These are phyloP conservation scores for Acestrorhynchus altus DNA, from an alignment of 2,797 vertebrate species.

Conservation along the genomic window DNA sequence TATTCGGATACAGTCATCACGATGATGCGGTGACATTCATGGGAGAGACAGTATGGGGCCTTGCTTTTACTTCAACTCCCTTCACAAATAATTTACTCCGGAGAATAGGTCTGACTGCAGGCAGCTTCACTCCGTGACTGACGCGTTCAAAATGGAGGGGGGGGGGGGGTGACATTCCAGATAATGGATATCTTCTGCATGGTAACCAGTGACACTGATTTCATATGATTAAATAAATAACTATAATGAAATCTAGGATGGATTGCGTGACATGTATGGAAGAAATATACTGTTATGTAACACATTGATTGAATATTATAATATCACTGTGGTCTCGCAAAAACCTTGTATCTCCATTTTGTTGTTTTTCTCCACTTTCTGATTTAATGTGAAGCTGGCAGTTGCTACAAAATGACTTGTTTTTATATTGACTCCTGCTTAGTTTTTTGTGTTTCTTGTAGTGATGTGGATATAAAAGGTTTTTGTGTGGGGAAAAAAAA, in stretches of 20 bases:
- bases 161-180: not conserved
- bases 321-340: too few relatives aligned
- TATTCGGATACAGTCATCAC: constrained; percentile 44
- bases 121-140: constrained; percentile 4
- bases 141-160: not conserved
- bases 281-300: not conserved
- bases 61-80: constrained; percentile 26
- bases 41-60: constrained; percentile 12
- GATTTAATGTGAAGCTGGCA: too few relatives aligned
- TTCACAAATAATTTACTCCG: constrained; percentile 37
- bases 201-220: constrained; percentile 7
- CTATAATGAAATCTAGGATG: not conserved
- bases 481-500: too few relatives aligned
- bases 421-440: too few relatives aligned
- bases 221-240: constrained; percentile 22
- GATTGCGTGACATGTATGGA: not conserved
- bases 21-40: constrained; percentile 17
- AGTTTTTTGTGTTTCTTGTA: too few relatives aligned
- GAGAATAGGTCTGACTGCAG: constrained; percentile 25
- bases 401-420: too few relatives aligned
- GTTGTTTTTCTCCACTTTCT: too few relatives aligned
- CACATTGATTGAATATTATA: not conserved
- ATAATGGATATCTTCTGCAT: constrained; percentile 17
- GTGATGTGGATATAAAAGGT: too few relatives aligned
- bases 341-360: too few relatives aligned